Base-by-base conservation (phyloP, 1,140 invertebrate species). In the Sipha flava region DNA sequence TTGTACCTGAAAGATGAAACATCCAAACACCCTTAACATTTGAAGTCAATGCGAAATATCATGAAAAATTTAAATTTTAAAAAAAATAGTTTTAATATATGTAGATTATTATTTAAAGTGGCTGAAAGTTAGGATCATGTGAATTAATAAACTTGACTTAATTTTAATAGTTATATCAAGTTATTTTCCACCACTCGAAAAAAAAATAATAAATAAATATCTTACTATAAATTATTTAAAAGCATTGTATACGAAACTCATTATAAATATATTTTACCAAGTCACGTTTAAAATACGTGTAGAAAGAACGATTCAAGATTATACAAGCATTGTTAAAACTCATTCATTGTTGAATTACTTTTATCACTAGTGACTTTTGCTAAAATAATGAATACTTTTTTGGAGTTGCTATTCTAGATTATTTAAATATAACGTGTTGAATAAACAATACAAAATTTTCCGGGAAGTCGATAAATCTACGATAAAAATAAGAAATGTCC, bases 391-490 rank as follows among this genome's bases (percentile, higher is more conserved):
- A 66, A 66, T 23, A 66, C 7, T 40, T 23, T 64, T 40, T 66
- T n/a, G 59, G 59, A 18, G 57, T 21, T 23, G 59, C 29, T 9
- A 10, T 86, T 87, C 62, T 31, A 49, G 14, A 43, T 66, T 64
- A 37, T 45, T 66, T 80, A 77, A 49, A 37, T 23, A 26, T n/a
- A 59, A 40, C 37, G 54, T 79, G 59, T 47, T 23, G 37, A 66
- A 40, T 40, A 66, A 40, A 66, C 64, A 34, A 66, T 26, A 47
- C 49, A 79, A 79, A 29, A 47, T 29, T 45, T 2, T 79, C n/a
- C 26, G 62, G 23, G 12, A 62, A 64, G n/a, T 31, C 62, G 26
- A 79, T 79, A 64, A 49, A 57, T 49, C 23, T 16, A 34, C 54
- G 54, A 45, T 64, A 31, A 79, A 66, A 79, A 45, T 64, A 31